Evolutionary conservation across 2,797 vertebrate species (phyloP).

Genomic region (Enteromius thamalakanensis): DNA sequence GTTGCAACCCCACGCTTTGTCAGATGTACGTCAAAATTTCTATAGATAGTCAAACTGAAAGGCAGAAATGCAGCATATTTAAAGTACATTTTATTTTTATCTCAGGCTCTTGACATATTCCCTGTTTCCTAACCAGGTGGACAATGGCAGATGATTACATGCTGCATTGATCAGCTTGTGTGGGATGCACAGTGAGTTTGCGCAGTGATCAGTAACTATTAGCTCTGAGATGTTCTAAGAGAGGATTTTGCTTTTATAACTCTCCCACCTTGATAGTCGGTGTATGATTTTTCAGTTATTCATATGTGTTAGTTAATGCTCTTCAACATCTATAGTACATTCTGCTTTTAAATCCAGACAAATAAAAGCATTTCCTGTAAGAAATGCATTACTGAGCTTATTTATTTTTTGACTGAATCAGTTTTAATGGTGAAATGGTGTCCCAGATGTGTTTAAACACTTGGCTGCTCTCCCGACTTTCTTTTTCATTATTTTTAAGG

Average conservation of each 20-base stretch:
- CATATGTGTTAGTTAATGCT: not conserved
- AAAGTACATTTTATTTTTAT: constrained; percentile 21
- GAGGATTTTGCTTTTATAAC: constrained; percentile 1
- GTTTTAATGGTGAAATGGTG: constrained; percentile 1
- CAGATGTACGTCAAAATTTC: not conserved
- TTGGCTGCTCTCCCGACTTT: not conserved
- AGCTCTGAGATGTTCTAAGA: constrained; percentile 4
- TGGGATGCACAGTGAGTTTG: constrained; percentile 7
- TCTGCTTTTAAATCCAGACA: not conserved
- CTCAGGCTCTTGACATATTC: constrained; percentile 6
- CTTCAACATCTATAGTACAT: not conserved
- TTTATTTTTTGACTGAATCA: not conserved
- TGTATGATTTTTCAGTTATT: not conserved
- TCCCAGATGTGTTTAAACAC: constrained; percentile 3
- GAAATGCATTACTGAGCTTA: constrained; percentile 24
- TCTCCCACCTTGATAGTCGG: not conserved
- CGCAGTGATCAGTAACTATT: not conserved
- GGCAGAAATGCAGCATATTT: not conserved
- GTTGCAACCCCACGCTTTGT: not conserved
- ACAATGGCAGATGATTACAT: constrained; percentile 12
- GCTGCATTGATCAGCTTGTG: constrained; percentile 17
- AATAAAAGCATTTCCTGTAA: not conserved
- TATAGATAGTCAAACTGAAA: not conserved
- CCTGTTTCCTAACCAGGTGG: constrained; percentile 12
- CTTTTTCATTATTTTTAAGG: not conserved